These are phyloP conservation scores for Austrolebias charrua DNA, from an alignment of 2,797 vertebrate genomes.

Conservation along the genomic window DNA sequence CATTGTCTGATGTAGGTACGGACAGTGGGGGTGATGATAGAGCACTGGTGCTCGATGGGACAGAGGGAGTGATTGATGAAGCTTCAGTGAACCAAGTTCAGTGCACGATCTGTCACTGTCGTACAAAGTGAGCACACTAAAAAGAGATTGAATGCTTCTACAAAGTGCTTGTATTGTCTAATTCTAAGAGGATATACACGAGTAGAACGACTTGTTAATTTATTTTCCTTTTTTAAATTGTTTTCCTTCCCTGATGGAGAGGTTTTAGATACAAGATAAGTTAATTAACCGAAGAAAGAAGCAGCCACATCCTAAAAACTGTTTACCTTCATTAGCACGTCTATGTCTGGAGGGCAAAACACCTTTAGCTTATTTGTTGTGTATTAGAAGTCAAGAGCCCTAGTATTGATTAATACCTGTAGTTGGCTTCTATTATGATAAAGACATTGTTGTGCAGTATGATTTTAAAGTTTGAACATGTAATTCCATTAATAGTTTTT, in stretches of 20 bases:
- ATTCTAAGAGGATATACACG: constrained; percentile 43
- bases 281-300: constrained; percentile 32
- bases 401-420: constrained; percentile 54
- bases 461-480: background rate
- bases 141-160: constrained; percentile 70
- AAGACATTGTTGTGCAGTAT: background rate
- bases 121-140: constrained; percentile 52
- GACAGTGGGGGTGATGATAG: constrained; percentile 49
- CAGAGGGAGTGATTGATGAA: constrained; percentile 69
- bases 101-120: constrained; percentile 70
- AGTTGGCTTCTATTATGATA: constrained; percentile 41
- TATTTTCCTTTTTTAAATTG: too few relatives aligned
- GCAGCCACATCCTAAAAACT: constrained; percentile 29
- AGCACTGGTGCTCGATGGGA: constrained; percentile 35
- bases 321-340: constrained; percentile 41
- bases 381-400: constrained; percentile 48
- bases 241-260: too few relatives aligned
- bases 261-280: constrained; percentile 25
- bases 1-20: constrained; percentile 40
- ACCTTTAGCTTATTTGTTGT: constrained; percentile 46
- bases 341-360: constrained; percentile 29
- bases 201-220: too few relatives aligned
- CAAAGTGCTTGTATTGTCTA: constrained; percentile 48
- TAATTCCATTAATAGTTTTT: background rate
- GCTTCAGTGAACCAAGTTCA: constrained; percentile 73